Base-by-base conservation (phyloP, 2,113 vertebrate species). In the Chunga burmeisteri region DNA sequence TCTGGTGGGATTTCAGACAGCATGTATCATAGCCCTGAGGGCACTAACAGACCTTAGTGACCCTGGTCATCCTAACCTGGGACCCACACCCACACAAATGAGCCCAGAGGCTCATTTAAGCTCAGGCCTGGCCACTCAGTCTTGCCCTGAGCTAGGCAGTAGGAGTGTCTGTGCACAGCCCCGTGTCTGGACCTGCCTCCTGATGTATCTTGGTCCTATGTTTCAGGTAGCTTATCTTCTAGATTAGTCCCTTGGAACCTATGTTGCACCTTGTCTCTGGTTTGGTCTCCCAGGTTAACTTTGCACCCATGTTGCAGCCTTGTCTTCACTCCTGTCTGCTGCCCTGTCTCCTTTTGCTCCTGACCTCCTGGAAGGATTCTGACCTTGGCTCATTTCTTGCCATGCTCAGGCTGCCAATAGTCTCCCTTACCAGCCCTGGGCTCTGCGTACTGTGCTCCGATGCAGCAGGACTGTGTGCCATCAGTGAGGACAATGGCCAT, bases 391-490 rank as follows among this genome's bases (percentile, higher is more conserved):
- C 5, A 59, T 49, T 40, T 52, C 26, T 70, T 42, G 23, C 14
- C 2, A 2, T 38, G 2, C 5, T 83, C 0, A 0, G 15, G 6
- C 32, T 80, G 61, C 34, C 25, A 52, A 0, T 15, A 50, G 38
- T 29, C 21, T 25, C 9, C 0, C 0, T 47, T 70, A 52, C 25
- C 14, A 91, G n/a, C 16, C 27, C 32, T 56, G 9, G 10, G 7
- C 34, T 25, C 38, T 75, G 21, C 22, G 36, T 36, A 4, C 47
- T 32, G 17, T 36, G 29, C 7, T 74, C 17, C 80, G 49, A 52
- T 0, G 2, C 17, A 32, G 13, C 27, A 46, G n/a, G 19, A 34
- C 36, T 29, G 13, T 46, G 19, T 6, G 7, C 6, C 20, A 20
- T 36, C 21, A 73, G 20, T 17, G 25, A 74, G 5, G 56, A 40